phyloP scores from a whole-genome alignment of 2,888 invertebrate genomes.

The Lycia hirtaria region DNA sequence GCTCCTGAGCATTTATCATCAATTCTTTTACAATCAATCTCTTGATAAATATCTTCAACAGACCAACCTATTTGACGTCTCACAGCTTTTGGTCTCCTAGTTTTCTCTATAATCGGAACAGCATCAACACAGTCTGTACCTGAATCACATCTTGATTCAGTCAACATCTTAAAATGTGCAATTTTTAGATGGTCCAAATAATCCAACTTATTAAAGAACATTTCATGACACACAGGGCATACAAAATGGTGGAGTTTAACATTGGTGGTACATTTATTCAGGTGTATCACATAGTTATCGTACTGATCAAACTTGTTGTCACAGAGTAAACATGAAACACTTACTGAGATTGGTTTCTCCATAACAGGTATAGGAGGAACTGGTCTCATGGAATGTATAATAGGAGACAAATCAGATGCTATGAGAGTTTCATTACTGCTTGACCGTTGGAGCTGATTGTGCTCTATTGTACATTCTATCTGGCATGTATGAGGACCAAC shows the following conservation, averaged over 20 bases:
- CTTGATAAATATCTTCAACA: conserved; percentile 80
- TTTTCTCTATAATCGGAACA: conserved; percentile 71
- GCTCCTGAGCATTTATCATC: conserved; percentile 71
- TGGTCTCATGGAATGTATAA: conserved; percentile 46
- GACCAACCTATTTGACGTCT: conserved; percentile 82
- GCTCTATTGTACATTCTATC: conserved; percentile 76
- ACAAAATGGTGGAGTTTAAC: conserved; percentile 79
- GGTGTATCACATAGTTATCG: conserved; percentile 70
- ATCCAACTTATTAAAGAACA: conserved; percentile 67
- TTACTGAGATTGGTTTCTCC: conserved; percentile 49
- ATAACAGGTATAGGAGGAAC: conserved; percentile 47
- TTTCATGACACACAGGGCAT: conserved; percentile 79
- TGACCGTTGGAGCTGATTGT: conserved; percentile 67
- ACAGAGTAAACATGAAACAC: conserved; percentile 76
- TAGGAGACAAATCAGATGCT: conserved; percentile 63
- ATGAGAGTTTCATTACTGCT: conserved; percentile 79
- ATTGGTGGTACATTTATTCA: conserved; percentile 78
- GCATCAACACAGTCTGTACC: conserved; percentile 75
- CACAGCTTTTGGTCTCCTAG: conserved; percentile 70
- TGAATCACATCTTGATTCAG: conserved; percentile 57
- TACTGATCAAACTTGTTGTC: conserved; percentile 74
- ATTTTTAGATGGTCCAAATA: conserved; percentile 74
- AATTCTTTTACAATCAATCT: conserved; percentile 76
- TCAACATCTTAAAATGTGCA: conserved; percentile 56
- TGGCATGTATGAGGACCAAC: conserved; percentile 72